Conservation (phyloP, 2,888 invertebrate genomes). For the Leptopilina myrica region DNA sequence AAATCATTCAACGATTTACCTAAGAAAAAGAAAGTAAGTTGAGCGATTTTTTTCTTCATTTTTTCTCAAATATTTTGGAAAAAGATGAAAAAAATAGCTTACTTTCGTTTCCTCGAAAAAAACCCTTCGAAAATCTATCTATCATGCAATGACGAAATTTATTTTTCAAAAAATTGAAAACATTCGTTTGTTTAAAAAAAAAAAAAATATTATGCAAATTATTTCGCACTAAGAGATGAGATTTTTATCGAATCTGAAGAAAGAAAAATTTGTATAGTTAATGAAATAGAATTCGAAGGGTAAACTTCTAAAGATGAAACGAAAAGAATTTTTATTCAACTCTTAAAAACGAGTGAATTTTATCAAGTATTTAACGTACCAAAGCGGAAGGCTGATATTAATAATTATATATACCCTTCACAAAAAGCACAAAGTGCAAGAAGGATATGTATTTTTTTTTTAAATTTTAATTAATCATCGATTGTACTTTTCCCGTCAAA, state of each 20-base stretch:
- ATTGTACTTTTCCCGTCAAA: neutral
- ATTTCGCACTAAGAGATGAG: no score
- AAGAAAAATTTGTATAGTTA: neutral
- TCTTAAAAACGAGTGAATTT: neutral
- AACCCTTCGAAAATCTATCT: neutral
- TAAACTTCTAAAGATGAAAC: neutral
- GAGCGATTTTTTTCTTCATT: neutral
- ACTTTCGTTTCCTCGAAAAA: neutral
- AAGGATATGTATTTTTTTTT: slow-evolving; percentile 2
- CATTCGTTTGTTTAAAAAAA: no score
- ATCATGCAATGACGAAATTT: no score
- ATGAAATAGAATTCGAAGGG: slow-evolving; percentile 9
- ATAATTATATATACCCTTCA: no score
- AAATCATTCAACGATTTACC: slow-evolving; percentile 25
- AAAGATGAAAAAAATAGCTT: neutral
- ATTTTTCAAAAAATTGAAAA: no score
- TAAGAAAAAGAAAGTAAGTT: neutral
- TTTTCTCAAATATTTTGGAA: neutral
- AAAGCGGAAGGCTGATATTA: neutral
- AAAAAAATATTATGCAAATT: no score
- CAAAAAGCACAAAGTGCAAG: no score
- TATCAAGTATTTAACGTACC: neutral
- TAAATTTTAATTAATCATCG: neutral
- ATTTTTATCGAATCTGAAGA: neutral
- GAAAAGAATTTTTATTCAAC: neutral